A percentile compares a stretch with the other conserved stretches of the same genome.
Conservation (phyloP, 2,888 invertebrate species). For the Anagyrus pseudococci region DNA sequence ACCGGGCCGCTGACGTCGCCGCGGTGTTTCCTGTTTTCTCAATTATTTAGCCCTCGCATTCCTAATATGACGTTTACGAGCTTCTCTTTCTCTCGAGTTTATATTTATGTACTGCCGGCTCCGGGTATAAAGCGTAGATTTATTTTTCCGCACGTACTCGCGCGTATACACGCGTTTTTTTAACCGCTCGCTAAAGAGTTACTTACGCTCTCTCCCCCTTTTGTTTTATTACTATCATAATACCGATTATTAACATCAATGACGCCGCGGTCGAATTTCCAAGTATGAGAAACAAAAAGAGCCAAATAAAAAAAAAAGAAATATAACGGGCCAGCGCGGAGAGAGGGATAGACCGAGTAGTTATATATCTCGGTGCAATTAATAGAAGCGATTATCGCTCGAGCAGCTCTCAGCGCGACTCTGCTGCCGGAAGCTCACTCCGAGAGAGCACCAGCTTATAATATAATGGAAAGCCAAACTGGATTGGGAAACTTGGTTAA, state of each 20-base stretch:
- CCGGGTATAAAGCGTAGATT: slow-evolving; percentile 16
- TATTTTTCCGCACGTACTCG: slow-evolving; percentile 21
- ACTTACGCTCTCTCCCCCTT: too few relatives aligned
- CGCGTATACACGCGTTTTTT: neutral
- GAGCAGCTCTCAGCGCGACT: too few relatives aligned
- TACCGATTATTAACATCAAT: too few relatives aligned
- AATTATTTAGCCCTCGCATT: slow-evolving; percentile 10
- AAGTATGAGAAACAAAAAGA: too few relatives aligned
- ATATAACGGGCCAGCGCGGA: too few relatives aligned
- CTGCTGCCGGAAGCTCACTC: neutral
- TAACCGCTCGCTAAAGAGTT: too few relatives aligned
- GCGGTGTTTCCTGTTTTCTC: slow-evolving; percentile 24
- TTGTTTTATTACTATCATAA: too few relatives aligned
- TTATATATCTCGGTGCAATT: too few relatives aligned
- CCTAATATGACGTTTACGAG: slow-evolving; percentile 27
- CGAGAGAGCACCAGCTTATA: neutral
- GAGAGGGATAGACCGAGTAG: too few relatives aligned
- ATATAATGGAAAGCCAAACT: neutral
- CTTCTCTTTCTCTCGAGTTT: neutral
- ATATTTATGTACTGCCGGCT: slow-evolving; percentile 20
- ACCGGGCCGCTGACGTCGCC: neutral
- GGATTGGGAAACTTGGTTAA: slow-evolving; percentile 34
- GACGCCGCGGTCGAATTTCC: too few relatives aligned
- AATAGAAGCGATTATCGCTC: too few relatives aligned
- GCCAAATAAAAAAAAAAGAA: too few relatives aligned